These are phyloP conservation scores for Euphydryas editha DNA, from an alignment of 2,888 invertebrate genomes.

Conservation along the genomic window DNA sequence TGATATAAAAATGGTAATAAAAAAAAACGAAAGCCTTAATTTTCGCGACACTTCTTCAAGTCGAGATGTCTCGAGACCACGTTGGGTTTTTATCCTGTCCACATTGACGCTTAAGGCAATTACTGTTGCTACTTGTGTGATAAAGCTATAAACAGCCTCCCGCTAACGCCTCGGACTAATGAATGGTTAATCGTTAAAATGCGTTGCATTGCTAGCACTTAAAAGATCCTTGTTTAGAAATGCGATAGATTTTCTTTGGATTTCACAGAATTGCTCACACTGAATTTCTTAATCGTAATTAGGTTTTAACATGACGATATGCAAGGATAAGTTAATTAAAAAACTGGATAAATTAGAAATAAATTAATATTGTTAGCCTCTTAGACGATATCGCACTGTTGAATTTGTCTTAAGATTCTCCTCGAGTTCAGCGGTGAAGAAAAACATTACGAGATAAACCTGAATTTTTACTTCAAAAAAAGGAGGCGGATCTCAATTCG, in stretches of 20 bases:
- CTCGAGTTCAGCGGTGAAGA: no score
- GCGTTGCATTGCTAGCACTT: constrained; percentile 18
- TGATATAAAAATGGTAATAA: not conserved
- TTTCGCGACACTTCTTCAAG: constrained; percentile 13
- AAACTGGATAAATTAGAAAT: no score
- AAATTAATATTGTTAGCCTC: no score
- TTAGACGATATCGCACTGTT: no score
- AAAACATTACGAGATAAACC: no score
- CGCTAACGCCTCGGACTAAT: constrained; percentile 26
- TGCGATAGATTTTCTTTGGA: not conserved
- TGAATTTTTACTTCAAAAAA: no score
- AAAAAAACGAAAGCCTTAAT: constrained; percentile 9
- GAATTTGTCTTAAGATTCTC: no score
- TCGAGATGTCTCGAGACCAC: constrained; percentile 17
- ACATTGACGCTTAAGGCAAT: constrained; percentile 29
- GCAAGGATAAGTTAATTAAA: no score
- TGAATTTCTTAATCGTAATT: no score
- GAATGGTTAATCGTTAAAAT: constrained; percentile 29
- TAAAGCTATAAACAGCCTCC: constrained; percentile 27
- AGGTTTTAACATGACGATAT: no score
- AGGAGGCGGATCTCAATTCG: no score
- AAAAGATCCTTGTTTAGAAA: not conserved
- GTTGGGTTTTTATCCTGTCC: constrained; percentile 27
- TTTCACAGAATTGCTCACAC: no score
- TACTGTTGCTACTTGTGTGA: constrained; percentile 29